Conservation (phyloP, 2,797 vertebrate genomes). For the Epinephelus malabaricus region DNA sequence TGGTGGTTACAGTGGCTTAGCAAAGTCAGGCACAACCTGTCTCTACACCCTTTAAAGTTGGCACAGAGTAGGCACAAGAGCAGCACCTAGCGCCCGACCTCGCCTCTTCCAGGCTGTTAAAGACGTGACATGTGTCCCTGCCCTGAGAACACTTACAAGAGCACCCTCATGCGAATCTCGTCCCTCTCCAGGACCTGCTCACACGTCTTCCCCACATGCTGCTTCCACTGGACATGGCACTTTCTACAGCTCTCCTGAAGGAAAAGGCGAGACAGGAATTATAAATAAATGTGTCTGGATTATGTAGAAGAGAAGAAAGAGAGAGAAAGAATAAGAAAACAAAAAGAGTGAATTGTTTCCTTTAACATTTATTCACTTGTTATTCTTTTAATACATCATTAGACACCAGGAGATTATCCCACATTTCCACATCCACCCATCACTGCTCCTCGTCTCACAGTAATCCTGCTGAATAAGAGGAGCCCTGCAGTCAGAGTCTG, state of each 20-base stretch:
- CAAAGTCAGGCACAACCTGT: too few species aligned
- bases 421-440: background rate
- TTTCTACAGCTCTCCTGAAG: slow-evolving; percentile 95
- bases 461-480: slow-evolving; percentile 26
- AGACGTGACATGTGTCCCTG: too few species aligned
- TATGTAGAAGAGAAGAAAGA: background rate
- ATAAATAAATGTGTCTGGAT: background rate
- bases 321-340: background rate
- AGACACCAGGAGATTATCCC: background rate
- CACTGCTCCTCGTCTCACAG: background rate
- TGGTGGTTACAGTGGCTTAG: too few species aligned
- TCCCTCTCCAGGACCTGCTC: slow-evolving; percentile 96
- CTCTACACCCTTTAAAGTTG: too few species aligned
- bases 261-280: background rate
- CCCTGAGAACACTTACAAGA: slow-evolving; percentile 89
- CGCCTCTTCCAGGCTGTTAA: too few species aligned
- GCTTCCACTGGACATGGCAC: slow-evolving; percentile 97
- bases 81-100: too few species aligned
- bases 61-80: too few species aligned
- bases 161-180: slow-evolving; percentile 96
- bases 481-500: slow-evolving; percentile 43
- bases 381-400: too few species aligned
- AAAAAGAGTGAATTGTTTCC: background rate
- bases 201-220: slow-evolving; percentile 95
- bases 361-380: too few species aligned